These are phyloP conservation scores for Zaprionus vittiger DNA, from an alignment of 1,140 invertebrate species.

Conservation along the genomic window DNA sequence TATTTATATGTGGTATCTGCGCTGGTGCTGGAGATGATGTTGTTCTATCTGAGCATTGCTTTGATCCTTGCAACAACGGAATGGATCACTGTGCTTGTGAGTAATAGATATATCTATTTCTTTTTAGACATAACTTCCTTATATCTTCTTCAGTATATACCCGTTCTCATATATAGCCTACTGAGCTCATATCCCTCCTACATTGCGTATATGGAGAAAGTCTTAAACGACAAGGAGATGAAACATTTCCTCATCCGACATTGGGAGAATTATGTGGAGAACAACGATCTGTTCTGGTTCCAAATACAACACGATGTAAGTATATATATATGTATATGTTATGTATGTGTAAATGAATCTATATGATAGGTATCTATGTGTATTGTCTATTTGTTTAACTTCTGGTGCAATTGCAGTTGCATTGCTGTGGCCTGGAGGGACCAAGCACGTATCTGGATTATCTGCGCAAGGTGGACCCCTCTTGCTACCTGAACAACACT, in stretches of 20 bases:
- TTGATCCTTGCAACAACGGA: conserved; percentile 19
- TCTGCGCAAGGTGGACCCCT: conserved; percentile 12
- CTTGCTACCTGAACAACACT: conserved; percentile 28
- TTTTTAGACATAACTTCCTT: neutral
- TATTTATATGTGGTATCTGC: conserved; percentile 12
- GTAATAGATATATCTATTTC: neutral
- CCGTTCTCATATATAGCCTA: conserved; percentile 7
- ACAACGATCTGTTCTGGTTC: conserved; percentile 30
- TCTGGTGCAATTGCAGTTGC: conserved; percentile 16
- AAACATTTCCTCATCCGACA: neutral
- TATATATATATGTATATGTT: neutral
- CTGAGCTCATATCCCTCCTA: neutral
- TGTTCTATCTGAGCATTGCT: conserved; percentile 29
- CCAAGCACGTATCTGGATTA: conserved; percentile 46
- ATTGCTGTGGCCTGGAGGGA: conserved; percentile 52
- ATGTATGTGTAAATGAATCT: no score
- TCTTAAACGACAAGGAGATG: neutral
- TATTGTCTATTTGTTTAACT: neutral
- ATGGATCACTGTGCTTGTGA: conserved; percentile 45
- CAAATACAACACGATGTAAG: conserved; percentile 41
- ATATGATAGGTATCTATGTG: no score
- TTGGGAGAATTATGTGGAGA: conserved; percentile 26
- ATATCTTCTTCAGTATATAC: conserved; percentile 36
- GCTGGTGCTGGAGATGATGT: conserved; percentile 13
- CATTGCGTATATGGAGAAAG: neutral